Conservation (phyloP, 2,888 invertebrate genomes). For the Branchipolynoe longqiensis region DNA sequence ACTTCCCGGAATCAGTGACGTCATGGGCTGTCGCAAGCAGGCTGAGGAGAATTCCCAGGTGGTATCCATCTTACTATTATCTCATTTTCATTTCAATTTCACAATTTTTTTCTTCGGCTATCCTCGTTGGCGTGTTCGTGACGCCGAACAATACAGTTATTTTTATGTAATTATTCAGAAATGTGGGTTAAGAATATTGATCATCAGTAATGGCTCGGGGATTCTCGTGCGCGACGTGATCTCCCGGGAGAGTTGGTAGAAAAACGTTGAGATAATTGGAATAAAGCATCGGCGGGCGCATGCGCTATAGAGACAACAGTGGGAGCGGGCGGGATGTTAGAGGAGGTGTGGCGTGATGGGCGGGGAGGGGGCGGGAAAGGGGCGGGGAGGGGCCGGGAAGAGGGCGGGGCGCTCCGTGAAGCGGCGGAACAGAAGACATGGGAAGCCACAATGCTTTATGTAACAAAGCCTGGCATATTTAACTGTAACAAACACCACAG, state of each 20-base stretch:
- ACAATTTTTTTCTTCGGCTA: neutral
- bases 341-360: neutral
- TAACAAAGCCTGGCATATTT: constrained; percentile 40
- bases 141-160: constrained; percentile 49
- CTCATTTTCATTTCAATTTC: constrained; percentile 57
- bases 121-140: constrained; percentile 38
- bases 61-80: constrained; percentile 52
- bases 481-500: constrained; percentile 11
- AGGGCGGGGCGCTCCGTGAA: too few relatives aligned
- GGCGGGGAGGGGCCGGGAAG: neutral
- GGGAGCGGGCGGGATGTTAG: neutral
- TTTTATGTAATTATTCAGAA: constrained; percentile 57
- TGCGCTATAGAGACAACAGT: constrained; percentile 43
- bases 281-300: constrained; percentile 50
- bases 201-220: constrained; percentile 50
- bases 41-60: neutral
- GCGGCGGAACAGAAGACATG: neutral
- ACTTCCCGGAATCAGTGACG: constrained; percentile 42
- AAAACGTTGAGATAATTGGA: constrained; percentile 49
- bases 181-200: constrained; percentile 58
- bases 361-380: too few relatives aligned
- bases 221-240: constrained; percentile 33
- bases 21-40: constrained; percentile 24
- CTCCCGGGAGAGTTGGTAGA: constrained; percentile 38
- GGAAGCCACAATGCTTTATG: neutral